Base-by-base conservation (phyloP, 1,140 invertebrate species). In the Nephila pilipes region DNA sequence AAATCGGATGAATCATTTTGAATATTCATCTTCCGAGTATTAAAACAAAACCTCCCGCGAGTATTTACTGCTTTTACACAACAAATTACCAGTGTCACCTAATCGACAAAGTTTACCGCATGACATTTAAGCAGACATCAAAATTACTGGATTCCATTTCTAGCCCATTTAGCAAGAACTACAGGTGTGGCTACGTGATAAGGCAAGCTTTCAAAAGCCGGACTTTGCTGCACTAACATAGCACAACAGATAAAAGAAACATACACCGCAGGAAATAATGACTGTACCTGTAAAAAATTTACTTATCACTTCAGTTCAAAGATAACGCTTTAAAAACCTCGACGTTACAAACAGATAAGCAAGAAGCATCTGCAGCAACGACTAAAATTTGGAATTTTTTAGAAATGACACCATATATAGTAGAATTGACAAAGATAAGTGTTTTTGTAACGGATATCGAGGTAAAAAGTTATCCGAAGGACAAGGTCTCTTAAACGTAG, bases 221-320 rank as follows among this genome's bases (percentile, higher is more conserved):
- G 32, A 75, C 69, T 75, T 75, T 75, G 69, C 25, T 75, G 69
- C 14, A 36, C 32, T 36, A 75, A 75, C 16, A 75, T 16, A 75
- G 58, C 16, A 60, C 0, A 60, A 16, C 3, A 20, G 58, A 60
- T 60, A 60, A 60, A 60, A 60, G 58, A 2, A 60, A 60, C 58
- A 60, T 18, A 60, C 58, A 60, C 46, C 58, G 22, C 58, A 18
- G 22, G 69, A 14, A 29, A 75, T 29, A 36, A 75, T 75, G 69
- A 75, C 69, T 25, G 69, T 75, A 75, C 69, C 69, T 75, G 69
- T 75, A 75, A 75, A 75, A 75, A 75, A 75, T 75, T 75, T 75
- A 75, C 25, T 75, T 75, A 75, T 75, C 69, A 75, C 69, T 75
- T 75, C 25, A 75, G 32, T 16, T 25, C 12, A 36, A 25, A 25